These are phyloP conservation scores for Subacronicta megacephala DNA, from an alignment of 2,888 invertebrate species.

Conservation along the genomic window DNA sequence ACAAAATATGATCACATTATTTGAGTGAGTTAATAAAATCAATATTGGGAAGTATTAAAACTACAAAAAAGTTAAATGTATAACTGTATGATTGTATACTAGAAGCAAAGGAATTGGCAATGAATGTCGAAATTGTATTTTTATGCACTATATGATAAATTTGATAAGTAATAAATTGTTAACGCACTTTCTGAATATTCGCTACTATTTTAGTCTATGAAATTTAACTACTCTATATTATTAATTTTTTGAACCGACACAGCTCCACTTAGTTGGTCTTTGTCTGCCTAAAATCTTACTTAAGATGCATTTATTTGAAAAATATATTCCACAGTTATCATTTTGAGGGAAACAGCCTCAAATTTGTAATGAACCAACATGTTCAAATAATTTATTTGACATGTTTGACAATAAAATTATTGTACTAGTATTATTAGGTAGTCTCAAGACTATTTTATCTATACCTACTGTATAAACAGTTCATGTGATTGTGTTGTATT, in stretches of 20 bases:
- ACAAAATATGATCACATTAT: constrained; percentile 6
- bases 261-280: constrained; percentile 9
- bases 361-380: constrained; percentile 59
- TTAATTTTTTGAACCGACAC: constrained; percentile 34
- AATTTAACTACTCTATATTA: constrained; percentile 41
- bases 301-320: constrained; percentile 49
- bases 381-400: constrained; percentile 76
- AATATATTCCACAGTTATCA: constrained; percentile 37
- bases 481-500: constrained; percentile 86
- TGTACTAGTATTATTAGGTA: constrained; percentile 84
- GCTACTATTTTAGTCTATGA: constrained; percentile 47
- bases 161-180: constrained; percentile 59
- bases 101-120: constrained; percentile 66
- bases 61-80: constrained; percentile 15
- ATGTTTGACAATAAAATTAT: constrained; percentile 87
- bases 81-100: constrained; percentile 24
- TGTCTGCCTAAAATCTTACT: constrained; percentile 32
- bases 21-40: constrained; percentile 28
- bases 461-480: constrained; percentile 76
- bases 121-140: constrained; percentile 65
- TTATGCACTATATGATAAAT: constrained; percentile 67
- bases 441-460: constrained; percentile 77
- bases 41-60: constrained; percentile 41
- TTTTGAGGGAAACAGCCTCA: constrained; percentile 37
- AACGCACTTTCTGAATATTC: constrained; percentile 61